Base-by-base conservation (phyloP, 2,888 invertebrate species). In the Eurytoma californica region DNA sequence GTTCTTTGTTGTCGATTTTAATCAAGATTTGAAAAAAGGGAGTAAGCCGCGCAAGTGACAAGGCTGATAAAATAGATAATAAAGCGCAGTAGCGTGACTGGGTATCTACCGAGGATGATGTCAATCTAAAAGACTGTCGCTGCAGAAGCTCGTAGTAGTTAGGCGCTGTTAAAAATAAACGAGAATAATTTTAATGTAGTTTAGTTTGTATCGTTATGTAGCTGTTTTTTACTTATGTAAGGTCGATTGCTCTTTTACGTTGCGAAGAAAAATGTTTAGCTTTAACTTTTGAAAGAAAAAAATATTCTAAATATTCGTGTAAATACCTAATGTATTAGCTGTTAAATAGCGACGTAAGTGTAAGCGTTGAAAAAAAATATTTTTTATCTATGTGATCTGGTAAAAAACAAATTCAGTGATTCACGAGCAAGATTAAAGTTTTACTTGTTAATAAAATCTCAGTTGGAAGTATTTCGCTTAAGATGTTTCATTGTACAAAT, bases 401-500 rank as follows among this genome's bases (percentile, higher is more conserved):
- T 53, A 63, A 57, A 72, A 78, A 72, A 24, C 61, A 18, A 67
- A 53, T 67, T 13, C 49, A 30, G 57, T 20, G 49, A 55, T 65
- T 20, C 65, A 47, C 57, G n/a, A 49, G 0, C 57, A 28, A 39
- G 61, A 68, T 68, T 75, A 20, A 24, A 47, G 53, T 68, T 13
- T 20, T 49, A 61, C 73, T 63, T 57, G 16, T 61, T 47, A 60
- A 66, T 24, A 20, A 51, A 78, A 66, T 73, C 57, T 77, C 63
- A 66, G 53, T 51, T 73, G 49, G 53, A 72, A 73, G 61, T 73
- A 73, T 78, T 78, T 73, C 58, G 53, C 61, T 78, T 68, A 57
- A 63, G 28, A 28, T 53, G 58, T 66, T 55, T 60, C 30, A 78
- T 85, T 77, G 79, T 87, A 20, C 61, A 68, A 70, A 12, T 86